A percentile compares a stretch with the other conserved stretches of the same genome.
Evolutionary conservation across 2,888 invertebrate genomes (phyloP).

Genomic region (Sclerodermus sp.): DNA sequence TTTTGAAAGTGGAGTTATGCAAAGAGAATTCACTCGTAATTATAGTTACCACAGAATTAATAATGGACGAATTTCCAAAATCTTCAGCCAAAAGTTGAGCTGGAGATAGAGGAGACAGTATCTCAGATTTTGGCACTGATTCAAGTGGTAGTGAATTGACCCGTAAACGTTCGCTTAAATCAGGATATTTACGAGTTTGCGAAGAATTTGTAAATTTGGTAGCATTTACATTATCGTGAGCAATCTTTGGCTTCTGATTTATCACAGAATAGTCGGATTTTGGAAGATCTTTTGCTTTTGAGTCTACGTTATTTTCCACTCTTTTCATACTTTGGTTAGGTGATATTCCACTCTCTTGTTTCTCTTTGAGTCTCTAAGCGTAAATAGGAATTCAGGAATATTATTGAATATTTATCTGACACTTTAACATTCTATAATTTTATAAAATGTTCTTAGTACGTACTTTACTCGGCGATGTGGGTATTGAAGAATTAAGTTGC

Average conservation of each 20-base stretch:
- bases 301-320: background rate
- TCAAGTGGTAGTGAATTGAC: no score
- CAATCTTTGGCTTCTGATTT: slow-evolving; percentile 26
- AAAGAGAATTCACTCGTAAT: no score
- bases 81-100: slow-evolving; percentile 15
- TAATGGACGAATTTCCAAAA: no score
- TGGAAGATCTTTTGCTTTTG: background rate
- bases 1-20: no score
- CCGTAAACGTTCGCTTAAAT: no score
- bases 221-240: slow-evolving; percentile 12
- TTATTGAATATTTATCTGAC: no score
- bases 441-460: slow-evolving; percentile 2
- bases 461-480: slow-evolving; percentile 24
- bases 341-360: slow-evolving; percentile 11
- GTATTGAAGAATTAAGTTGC: slow-evolving; percentile 4
- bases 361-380: slow-evolving; percentile 26
- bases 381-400: slow-evolving; percentile 1
- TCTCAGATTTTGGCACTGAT: background rate
- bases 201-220: background rate
- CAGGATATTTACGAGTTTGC: no score
- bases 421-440: background rate
- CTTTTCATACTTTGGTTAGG: slow-evolving; percentile 23
- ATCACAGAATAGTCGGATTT: slow-evolving; percentile 18
- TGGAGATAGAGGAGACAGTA: slow-evolving; percentile 22
- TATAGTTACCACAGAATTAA: slow-evolving; percentile 6